Evolutionary conservation across 1,140 invertebrate species (phyloP).

Genomic region (Calycopis cecrops): DNA sequence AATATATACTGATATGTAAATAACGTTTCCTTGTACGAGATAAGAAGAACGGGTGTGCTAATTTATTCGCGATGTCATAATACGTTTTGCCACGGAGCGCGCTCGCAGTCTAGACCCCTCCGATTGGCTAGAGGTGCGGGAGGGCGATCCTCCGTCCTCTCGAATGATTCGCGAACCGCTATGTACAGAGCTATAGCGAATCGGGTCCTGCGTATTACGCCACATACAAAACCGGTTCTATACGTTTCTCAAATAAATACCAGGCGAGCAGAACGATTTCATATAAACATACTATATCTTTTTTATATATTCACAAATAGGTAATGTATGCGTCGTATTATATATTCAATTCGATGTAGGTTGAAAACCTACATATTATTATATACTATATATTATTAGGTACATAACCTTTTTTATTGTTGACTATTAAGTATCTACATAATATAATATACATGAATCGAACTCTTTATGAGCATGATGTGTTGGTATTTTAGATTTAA

Average conservation of each 20-base stretch:
- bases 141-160: conserved; percentile 72
- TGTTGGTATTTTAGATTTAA: too few relatives aligned
- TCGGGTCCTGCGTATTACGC: conserved; percentile 48
- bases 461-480: too few relatives aligned
- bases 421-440: too few relatives aligned
- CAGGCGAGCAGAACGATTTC: conserved; percentile 27
- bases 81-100: conserved; percentile 35
- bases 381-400: too few relatives aligned
- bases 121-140: conserved; percentile 55
- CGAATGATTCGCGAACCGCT: conserved; percentile 65
- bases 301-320: too few relatives aligned
- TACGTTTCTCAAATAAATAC: conserved; percentile 21
- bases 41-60: conserved; percentile 39
- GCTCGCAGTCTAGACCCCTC: conserved; percentile 40
- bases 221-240: conserved; percentile 29
- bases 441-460: too few relatives aligned
- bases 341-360: too few relatives aligned
- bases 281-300: not conserved
- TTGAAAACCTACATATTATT: too few relatives aligned
- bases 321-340: too few relatives aligned
- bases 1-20: conserved; percentile 14
- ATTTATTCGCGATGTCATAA: conserved; percentile 58
- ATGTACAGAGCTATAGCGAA: conserved; percentile 48
- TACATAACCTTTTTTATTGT: too few relatives aligned
- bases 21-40: conserved; percentile 19